Evolutionary conservation across 2,888 invertebrate genomes (phyloP).

Genomic region (Agrotis segetum): DNA sequence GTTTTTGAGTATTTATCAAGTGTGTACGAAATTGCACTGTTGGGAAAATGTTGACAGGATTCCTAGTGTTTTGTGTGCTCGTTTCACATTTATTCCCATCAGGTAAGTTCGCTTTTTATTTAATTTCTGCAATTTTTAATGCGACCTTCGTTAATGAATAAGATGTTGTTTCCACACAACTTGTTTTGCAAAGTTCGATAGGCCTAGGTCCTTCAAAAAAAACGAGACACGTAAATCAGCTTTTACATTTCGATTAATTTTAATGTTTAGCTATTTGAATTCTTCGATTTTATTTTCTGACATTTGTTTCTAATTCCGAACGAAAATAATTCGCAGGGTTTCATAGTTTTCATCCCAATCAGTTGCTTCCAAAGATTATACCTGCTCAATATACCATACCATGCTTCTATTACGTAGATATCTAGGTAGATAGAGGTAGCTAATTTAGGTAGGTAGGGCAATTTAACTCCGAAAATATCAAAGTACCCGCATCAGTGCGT

Average conservation of each 20-base stretch:
- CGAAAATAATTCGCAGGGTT: background rate
- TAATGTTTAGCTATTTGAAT: no score
- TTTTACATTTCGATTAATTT: no score
- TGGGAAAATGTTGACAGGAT: slow-evolving; percentile 87
- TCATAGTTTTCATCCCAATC: no score
- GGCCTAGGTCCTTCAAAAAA: background rate
- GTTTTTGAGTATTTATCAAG: slow-evolving; percentile 78
- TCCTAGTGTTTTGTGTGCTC: slow-evolving; percentile 79
- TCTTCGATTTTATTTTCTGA: no score
- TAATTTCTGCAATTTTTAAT: background rate
- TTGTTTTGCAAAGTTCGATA: slow-evolving; percentile 18
- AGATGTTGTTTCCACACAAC: slow-evolving; percentile 13
- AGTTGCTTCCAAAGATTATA: background rate
- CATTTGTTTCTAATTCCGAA: no score
- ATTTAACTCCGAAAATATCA: background rate
- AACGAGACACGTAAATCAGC: no score
- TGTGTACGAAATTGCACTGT: slow-evolving; percentile 79
- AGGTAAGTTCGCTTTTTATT: slow-evolving; percentile 75
- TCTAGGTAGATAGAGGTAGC: background rate
- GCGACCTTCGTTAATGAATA: slow-evolving; percentile 33
- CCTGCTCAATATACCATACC: no score
- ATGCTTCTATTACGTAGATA: no score
- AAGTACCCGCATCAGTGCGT: slow-evolving; percentile 31
- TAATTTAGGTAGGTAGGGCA: background rate
- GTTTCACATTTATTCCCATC: slow-evolving; percentile 78